These are phyloP conservation scores for Virgularia gustaviana DNA, from an alignment of 92 coral and sea anemone genomes.

Conservation along the genomic window DNA sequence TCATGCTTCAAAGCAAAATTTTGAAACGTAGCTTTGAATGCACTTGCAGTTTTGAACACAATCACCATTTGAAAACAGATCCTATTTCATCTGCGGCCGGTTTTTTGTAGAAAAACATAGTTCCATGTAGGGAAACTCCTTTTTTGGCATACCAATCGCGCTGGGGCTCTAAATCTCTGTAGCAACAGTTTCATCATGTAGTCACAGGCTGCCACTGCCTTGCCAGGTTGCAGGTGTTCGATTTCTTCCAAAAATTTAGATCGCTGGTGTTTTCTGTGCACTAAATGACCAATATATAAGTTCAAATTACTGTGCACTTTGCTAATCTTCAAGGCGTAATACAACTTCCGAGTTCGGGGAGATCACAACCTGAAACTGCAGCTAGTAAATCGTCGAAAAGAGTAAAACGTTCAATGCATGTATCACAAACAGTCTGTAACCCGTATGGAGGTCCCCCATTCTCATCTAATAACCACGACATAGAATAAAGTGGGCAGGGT, in stretches of 20 bases:
- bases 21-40: constrained; percentile 14
- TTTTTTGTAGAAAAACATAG: constrained; percentile 14
- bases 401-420: not conserved
- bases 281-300: constrained; percentile 32
- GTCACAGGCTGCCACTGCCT: constrained; percentile 44
- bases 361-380: not conserved
- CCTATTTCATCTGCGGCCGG: not conserved
- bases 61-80: constrained; percentile 33
- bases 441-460: no score
- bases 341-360: not conserved
- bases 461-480: no score
- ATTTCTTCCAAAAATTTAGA: constrained; percentile 25
- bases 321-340: not conserved
- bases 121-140: constrained; percentile 34
- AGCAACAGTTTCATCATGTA: constrained; percentile 44
- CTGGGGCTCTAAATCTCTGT: constrained; percentile 44
- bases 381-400: constrained; percentile 4
- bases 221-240: constrained; percentile 19
- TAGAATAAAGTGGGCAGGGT: no score
- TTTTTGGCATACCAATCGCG: constrained; percentile 37
- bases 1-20: constrained; percentile 11
- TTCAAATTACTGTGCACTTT: constrained; percentile 19
- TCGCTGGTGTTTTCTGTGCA: no score
- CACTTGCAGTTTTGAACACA: constrained; percentile 36
- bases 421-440: not conserved